Evolutionary conservation across 2,888 invertebrate genomes (phyloP), one percentile per base, ranked within the genome.

Genomic region (Amphimallon solstitiale): DNA sequence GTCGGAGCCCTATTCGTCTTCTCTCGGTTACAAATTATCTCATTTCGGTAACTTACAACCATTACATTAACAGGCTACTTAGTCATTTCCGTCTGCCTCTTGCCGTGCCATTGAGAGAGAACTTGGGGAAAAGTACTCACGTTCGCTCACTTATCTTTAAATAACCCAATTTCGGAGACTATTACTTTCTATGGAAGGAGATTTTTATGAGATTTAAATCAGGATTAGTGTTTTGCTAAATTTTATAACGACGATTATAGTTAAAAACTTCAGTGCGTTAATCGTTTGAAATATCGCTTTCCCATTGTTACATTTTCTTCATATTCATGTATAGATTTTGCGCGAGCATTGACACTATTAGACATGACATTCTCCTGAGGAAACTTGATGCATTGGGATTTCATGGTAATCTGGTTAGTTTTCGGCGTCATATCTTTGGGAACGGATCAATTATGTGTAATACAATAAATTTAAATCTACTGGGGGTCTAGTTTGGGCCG

Each of bases 1-100:
- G 77, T 75, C 76, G 75, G 76, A 76, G 75, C 78, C 77, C 77
- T 78, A 80, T 80, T 79, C 76, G 76, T 64, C 64, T 72, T 70
- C 67, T 65, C 68, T 63, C 70, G 67, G 66, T 75, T 77, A 78
- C 76, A 77, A 78, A 78, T 78, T 77, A 77, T 75, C 74, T 72
- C 75, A 76, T 77, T 76, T 74, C 71, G 72, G 68, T 74, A 74
- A 76, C 71, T 75, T 76, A 75, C 72, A 74, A 70, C 72, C 73
- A 70, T 73, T 71, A 71, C 70, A 75, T 74, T 75, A 75, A 74
- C 74, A 68, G 69, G 73, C 71, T 70, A 70, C 70, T 75, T 74
- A 74, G 74, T 75, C 75, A 75, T 73, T 73, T 73, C 63, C 46
- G 23, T 46, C 54, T 34, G 34, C 15, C 17, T 56, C 48, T 34